Conservation (phyloP, 1,140 invertebrate genomes). For the Stenopsyche tienmushanensis region DNA sequence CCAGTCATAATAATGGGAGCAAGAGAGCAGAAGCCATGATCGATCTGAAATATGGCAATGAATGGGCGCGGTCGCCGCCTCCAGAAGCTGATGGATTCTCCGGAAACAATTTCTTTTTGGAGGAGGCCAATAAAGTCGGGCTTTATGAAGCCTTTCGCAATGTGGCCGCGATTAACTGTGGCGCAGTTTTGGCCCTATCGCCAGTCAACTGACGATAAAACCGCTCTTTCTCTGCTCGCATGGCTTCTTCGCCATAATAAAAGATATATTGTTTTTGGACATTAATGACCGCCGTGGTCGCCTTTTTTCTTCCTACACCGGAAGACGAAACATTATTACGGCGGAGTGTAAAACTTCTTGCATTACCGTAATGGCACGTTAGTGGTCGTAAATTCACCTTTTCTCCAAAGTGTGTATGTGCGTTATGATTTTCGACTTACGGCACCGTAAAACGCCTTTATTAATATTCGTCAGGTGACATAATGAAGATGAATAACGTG, state of each 20-base stretch:
- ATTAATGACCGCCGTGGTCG: conserved; percentile 15
- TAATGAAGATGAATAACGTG: no score
- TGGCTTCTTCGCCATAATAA: conserved; percentile 20
- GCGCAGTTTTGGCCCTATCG: neutral
- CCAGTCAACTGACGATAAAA: conserved; percentile 9
- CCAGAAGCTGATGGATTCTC: conserved; percentile 11
- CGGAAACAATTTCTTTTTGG: neutral
- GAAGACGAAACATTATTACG: conserved; percentile 13
- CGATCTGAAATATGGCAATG: conserved; percentile 4
- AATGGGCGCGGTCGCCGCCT: neutral
- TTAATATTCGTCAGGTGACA: no score
- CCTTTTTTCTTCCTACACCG: conserved; percentile 1
- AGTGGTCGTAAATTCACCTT: conserved; percentile 12
- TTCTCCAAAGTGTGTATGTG: neutral
- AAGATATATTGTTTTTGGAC: conserved; percentile 31
- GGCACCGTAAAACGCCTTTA: neutral
- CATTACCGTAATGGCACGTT: conserved; percentile 23
- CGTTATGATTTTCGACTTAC: neutral
- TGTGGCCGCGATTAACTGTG: neutral
- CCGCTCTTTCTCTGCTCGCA: neutral
- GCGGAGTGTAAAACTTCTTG: conserved; percentile 20
- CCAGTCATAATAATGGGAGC: no score
- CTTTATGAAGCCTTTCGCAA: no score
- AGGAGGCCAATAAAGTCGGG: neutral
- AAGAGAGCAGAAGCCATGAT: neutral